Conservation (phyloP, 2,797 vertebrate species). For the Tolypeutes matacus region DNA sequence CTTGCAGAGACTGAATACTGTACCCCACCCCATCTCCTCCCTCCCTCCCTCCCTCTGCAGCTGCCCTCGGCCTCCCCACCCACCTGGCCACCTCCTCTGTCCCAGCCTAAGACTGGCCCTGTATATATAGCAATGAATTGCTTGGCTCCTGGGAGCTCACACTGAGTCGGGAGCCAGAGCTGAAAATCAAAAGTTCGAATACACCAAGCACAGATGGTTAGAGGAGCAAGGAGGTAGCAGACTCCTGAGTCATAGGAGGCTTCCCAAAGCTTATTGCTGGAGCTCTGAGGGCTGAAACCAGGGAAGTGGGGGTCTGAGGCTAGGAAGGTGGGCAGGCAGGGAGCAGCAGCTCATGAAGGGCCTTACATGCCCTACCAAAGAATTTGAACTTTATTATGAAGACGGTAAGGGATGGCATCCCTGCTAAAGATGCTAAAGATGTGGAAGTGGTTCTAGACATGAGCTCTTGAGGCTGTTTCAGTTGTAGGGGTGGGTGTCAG, state of each 20-base stretch:
- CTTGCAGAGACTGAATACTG: too few species aligned
- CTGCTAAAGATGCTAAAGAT: neutral
- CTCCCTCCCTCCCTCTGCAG: too few species aligned
- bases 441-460: neutral
- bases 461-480: neutral
- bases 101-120: neutral
- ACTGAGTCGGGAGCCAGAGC: neutral
- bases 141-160: neutral
- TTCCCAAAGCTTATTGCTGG: neutral
- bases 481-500: neutral
- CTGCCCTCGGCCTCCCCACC: too few species aligned
- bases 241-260: neutral
- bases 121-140: neutral
- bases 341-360: neutral
- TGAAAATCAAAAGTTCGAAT: neutral
- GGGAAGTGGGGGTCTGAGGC: neutral
- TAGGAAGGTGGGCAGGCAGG: neutral
- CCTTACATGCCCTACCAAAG: neutral
- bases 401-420: too few species aligned
- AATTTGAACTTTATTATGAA: neutral
- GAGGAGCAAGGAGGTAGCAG: neutral
- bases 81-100: too few species aligned
- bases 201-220: too few species aligned
- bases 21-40: too few species aligned
- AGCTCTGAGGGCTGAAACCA: neutral